Base-by-base conservation (phyloP, 2,797 vertebrate genomes). In the Cuculus canorus region DNA sequence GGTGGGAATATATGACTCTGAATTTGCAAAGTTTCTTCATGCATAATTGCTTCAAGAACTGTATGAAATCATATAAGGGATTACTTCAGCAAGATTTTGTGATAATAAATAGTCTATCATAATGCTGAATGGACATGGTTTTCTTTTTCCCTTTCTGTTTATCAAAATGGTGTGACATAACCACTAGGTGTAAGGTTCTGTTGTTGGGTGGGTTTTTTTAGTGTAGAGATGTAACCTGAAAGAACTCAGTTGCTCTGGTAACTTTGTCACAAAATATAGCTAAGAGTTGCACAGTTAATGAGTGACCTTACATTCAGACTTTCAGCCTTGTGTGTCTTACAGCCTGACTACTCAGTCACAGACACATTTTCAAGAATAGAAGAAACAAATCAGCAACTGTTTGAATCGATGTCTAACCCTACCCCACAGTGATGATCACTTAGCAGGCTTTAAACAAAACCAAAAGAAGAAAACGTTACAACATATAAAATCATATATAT, bases 361-460 rank as follows among this genome's bases (percentile, higher is more conserved):
- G 18, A 23, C 1, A 8, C 4, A 75, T 82, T 32, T 69, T 16
- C 41, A 81, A 35, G 33, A 56, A 10, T 22, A 37, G 9, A 41
- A 59, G 14, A 21, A 11, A 11, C 5, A 54, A 87, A 59, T 16
- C 7, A 69, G 8, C 43, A 50, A 78, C 18, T 59, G 35, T 35
- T 18, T 59, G 27, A 15, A 77, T 48, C 47, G 63, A 14, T 25
- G 33, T 10, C 25, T 50, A 81, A 82, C 9, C 15, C 12, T 25
- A 27, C 4, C 15, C 10, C 8, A 7, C 48, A 8, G 5, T 83
- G 32, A 7, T 13, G 48, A 79, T 73, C 13, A 17, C 1, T 32
- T 71, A 81, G n/a, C 25, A 82, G 54, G 24, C 37, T 88, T 47
- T 90, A 94, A 94, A 70, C 7, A 84, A 85, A 85, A 54, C 7